A percentile compares a stretch with the other conserved stretches of the same genome.
These are phyloP conservation scores for Eptesicus fuscus DNA, from an alignment of 2,113 vertebrate species.

Conservation along the genomic window DNA sequence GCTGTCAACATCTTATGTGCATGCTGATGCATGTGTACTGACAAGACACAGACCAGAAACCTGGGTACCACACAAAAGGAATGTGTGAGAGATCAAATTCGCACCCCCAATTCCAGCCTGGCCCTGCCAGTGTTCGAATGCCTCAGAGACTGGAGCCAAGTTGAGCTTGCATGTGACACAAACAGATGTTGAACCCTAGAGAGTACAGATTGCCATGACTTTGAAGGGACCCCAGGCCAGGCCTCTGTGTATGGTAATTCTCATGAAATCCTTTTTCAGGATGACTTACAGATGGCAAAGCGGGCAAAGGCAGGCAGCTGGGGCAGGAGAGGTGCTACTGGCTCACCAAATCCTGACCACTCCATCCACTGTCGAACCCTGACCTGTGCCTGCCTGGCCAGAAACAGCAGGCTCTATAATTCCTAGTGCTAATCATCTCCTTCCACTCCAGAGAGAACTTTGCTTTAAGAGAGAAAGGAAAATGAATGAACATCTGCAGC, in stretches of 20 bases:
- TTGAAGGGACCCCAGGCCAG: neutral
- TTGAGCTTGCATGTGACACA: neutral
- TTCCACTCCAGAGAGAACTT: neutral
- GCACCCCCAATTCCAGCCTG: neutral
- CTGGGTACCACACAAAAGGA: neutral
- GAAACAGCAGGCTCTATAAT: neutral
- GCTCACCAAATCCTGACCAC: too few species aligned
- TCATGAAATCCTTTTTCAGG: neutral
- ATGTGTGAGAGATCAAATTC: neutral
- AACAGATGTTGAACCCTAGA: neutral
- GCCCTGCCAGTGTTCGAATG: neutral
- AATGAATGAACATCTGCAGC: neutral
- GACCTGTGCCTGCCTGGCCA: fast-evolving
- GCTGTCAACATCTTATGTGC: neutral
- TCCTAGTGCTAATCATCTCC: too few species aligned
- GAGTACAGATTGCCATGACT: neutral
- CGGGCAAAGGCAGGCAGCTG: fast-evolving
- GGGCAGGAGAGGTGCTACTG: neutral
- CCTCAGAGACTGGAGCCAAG: neutral
- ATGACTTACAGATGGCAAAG: neutral
- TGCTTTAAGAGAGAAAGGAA: neutral
- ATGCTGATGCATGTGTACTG: fast-evolving
- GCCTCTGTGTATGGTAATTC: neutral
- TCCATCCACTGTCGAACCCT: too few species aligned
- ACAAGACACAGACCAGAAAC: neutral